Evolutionary conservation across 2,797 vertebrate species (phyloP).

Genomic region (Acestrorhynchus altus): DNA sequence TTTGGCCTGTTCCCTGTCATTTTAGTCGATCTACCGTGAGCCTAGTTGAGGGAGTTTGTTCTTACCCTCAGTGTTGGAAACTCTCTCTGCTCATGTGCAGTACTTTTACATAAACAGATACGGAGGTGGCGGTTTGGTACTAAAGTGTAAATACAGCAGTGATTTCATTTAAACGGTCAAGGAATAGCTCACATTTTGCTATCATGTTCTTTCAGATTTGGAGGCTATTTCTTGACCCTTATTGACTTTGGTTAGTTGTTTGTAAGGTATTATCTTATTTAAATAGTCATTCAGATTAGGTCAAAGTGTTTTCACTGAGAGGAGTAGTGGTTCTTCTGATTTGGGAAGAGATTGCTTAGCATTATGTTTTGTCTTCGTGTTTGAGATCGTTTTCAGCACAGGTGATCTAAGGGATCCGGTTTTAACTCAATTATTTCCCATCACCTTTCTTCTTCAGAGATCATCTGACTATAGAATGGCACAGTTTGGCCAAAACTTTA

Average conservation of each 20-base stretch:
- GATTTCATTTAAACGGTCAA: slow-evolving; percentile 62
- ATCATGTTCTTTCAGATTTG: slow-evolving; percentile 62
- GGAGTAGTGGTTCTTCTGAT: slow-evolving; percentile 60
- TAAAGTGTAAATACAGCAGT: slow-evolving; percentile 71
- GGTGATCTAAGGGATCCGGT: slow-evolving; percentile 31
- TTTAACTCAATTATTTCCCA: slow-evolving; percentile 50
- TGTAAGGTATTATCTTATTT: slow-evolving; percentile 64
- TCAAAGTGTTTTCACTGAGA: slow-evolving; percentile 64
- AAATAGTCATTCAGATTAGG: slow-evolving; percentile 55
- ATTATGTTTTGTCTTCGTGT: slow-evolving; percentile 24
- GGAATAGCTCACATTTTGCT: slow-evolving; percentile 56
- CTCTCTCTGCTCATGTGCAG: slow-evolving; percentile 58
- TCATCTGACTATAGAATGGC: background rate
- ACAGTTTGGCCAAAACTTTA: background rate
- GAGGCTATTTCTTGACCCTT: slow-evolving; percentile 66
- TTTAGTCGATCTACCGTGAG: slow-evolving; percentile 57
- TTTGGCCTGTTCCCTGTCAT: slow-evolving; percentile 41
- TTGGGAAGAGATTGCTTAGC: slow-evolving; percentile 19
- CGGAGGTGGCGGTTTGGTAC: slow-evolving; percentile 62
- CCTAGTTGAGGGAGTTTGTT: slow-evolving; percentile 63
- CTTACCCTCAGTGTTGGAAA: slow-evolving; percentile 63
- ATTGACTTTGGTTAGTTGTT: slow-evolving; percentile 65
- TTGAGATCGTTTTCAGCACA: slow-evolving; percentile 16
- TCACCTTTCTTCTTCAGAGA: background rate
- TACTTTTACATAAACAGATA: slow-evolving; percentile 66